Evolutionary conservation across 2,797 vertebrate genomes (phyloP).

Genomic region (Florisuga fusca): DNA sequence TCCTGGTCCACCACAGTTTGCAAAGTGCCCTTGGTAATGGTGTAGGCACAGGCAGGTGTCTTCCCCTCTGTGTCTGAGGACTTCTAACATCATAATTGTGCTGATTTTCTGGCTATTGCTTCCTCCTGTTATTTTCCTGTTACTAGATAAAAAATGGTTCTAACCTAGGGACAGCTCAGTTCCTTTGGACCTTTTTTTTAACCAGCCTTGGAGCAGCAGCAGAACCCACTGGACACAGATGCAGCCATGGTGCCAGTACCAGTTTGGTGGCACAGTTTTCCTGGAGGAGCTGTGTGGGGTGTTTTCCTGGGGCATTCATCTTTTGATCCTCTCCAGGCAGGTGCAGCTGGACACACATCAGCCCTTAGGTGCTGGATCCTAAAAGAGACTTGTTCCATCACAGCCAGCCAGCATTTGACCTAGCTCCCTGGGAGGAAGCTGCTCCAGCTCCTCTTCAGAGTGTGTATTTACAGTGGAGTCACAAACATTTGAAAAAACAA

Average conservation of each 20-base stretch:
- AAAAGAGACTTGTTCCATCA: not conserved
- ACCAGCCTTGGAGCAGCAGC: not conserved
- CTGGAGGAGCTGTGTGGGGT: too few relatives aligned
- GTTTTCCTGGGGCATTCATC: not conserved
- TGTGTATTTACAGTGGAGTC: not conserved
- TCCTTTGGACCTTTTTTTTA: not conserved
- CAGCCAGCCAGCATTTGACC: fast-evolving
- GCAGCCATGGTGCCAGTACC: not conserved
- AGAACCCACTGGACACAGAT: not conserved
- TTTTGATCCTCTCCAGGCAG: not conserved
- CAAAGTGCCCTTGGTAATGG: fast-evolving
- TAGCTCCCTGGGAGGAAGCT: not conserved
- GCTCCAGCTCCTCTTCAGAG: not conserved
- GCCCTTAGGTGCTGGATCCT: not conserved
- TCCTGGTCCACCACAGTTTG: not conserved
- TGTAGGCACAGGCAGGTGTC: not conserved
- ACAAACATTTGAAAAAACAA: not conserved
- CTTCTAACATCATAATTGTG: not conserved
- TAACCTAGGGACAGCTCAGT: not conserved
- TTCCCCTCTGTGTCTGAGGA: fast-evolving
- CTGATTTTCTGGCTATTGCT: not conserved
- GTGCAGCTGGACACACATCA: not conserved
- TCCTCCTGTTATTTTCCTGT: not conserved
- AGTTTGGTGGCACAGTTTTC: not conserved
- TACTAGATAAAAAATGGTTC: not conserved